Conservation (phyloP, 1,140 invertebrate species). For the Heliconius hewitsoni region DNA sequence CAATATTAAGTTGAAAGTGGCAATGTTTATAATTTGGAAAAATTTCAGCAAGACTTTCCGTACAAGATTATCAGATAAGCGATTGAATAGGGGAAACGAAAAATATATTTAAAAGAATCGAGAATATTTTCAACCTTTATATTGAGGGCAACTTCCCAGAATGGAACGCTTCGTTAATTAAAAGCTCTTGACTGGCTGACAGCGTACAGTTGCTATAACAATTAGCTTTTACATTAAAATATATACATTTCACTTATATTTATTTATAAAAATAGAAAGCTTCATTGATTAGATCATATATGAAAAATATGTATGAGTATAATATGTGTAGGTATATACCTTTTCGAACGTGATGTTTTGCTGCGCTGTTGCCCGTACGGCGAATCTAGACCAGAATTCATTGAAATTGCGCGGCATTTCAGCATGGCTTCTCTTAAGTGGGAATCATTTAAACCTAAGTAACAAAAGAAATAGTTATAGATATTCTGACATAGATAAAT, state of each 20-base stretch:
- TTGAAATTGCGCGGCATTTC: constrained; percentile 65
- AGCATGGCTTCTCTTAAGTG: constrained; percentile 55
- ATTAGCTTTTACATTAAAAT: not conserved
- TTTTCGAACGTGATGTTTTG: constrained; percentile 59
- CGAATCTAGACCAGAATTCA: constrained; percentile 66
- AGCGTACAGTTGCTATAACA: not conserved
- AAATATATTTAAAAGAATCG: constrained; percentile 17
- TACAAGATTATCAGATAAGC: constrained; percentile 13
- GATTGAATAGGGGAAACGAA: constrained; percentile 12
- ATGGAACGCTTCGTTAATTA: constrained; percentile 20
- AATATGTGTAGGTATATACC: constrained; percentile 42
- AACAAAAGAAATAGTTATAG: not conserved
- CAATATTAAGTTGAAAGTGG: no score
- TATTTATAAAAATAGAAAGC: no score
- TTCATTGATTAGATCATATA: not conserved
- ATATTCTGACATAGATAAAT: no score
- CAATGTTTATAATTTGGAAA: no score
- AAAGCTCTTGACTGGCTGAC: not conserved
- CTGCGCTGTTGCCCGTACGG: constrained; percentile 46
- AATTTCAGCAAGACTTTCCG: no score
- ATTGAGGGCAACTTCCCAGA: constrained; percentile 15
- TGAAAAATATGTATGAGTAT: constrained; percentile 5
- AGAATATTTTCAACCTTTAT: constrained; percentile 20
- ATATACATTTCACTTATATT: no score
- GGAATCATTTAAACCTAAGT: constrained; percentile 56